Evolutionary conservation across 2,888 invertebrate species (phyloP).

Genomic region (Diploptera punctata): DNA sequence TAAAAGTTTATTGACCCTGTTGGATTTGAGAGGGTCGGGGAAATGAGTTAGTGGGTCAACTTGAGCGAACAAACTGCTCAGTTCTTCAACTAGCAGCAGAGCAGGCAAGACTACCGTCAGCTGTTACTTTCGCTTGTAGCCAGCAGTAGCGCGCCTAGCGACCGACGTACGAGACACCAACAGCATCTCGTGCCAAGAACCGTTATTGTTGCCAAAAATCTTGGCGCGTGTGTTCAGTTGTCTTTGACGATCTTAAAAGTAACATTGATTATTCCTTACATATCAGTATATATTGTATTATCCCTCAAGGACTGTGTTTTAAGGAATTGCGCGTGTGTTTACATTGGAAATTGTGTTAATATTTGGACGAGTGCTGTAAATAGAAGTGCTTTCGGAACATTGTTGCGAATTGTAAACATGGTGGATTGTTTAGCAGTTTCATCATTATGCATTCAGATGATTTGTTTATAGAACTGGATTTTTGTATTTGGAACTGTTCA

Average conservation of each 20-base stretch:
- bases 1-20: conserved; percentile 31
- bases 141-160: conserved; percentile 16
- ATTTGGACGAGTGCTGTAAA: no score
- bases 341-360: no score
- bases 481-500: no score
- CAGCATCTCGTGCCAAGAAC: conserved; percentile 14
- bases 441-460: no score
- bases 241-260: background rate
- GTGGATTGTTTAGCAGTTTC: no score
- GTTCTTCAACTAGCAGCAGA: conserved; percentile 1
- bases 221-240: conserved; percentile 6
- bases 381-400: no score
- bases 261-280: background rate
- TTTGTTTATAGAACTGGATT: no score
- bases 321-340: no score
- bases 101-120: background rate
- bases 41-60: conserved; percentile 44
- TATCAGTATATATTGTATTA: no score
- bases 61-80: background rate
- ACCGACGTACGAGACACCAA: background rate
- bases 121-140: conserved; percentile 21
- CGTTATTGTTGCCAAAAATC: conserved; percentile 3
- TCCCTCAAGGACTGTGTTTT: no score
- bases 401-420: no score
- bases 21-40: conserved; percentile 46